These are phyloP conservation scores for Albula goreensis DNA, from an alignment of 2,113 vertebrate genomes.

Conservation along the genomic window DNA sequence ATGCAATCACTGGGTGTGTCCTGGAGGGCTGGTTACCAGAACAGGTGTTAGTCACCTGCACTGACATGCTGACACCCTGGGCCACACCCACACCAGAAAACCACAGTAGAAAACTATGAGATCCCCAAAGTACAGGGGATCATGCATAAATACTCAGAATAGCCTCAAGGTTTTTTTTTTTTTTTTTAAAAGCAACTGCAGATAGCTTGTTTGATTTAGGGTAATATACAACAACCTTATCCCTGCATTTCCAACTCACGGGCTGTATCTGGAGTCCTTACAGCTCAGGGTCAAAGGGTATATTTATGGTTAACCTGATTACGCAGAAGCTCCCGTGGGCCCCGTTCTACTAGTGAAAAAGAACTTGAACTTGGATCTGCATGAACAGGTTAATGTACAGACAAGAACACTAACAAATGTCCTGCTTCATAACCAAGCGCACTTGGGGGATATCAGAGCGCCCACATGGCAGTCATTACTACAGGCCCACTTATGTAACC, in stretches of 20 bases:
- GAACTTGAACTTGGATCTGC: too few species aligned
- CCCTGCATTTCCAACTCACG: background rate
- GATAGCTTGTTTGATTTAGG: background rate
- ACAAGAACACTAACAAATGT: background rate
- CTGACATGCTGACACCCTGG: background rate
- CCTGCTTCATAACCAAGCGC: background rate
- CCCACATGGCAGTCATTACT: background rate
- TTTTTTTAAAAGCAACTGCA: background rate
- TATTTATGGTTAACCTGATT: background rate
- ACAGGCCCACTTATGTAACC: background rate
- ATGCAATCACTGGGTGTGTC: background rate
- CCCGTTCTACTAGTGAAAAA: too few species aligned
- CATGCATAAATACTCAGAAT: background rate
- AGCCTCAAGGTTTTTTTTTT: background rate
- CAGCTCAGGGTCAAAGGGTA: background rate
- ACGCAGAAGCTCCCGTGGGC: too few species aligned
- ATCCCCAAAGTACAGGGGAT: background rate
- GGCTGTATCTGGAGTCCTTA: background rate
- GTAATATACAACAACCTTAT: background rate
- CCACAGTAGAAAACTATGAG: background rate
- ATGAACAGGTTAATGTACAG: background rate
- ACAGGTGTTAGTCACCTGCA: background rate
- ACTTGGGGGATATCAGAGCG: background rate
- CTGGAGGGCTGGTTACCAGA: background rate
- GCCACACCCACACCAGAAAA: background rate